A percentile compares a stretch with the other conserved stretches of the same genome.
Conservation (phyloP, 1,140 invertebrate species). For the Melitaea cinxia region DNA sequence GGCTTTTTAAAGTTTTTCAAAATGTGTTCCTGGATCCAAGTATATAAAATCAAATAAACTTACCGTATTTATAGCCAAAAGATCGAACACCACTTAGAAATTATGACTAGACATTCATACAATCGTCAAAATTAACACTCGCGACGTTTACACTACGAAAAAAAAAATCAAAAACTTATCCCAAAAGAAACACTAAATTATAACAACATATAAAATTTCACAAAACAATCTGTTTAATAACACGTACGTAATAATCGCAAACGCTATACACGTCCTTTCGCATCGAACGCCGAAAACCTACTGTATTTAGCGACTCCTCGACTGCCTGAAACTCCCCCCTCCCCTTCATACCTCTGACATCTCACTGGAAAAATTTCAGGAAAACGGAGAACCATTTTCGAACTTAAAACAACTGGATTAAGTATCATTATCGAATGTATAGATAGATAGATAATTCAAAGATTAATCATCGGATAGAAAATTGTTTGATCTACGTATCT, state of each 20-base stretch:
- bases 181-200: background rate
- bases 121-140: no score
- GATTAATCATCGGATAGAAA: slow-evolving; percentile 30
- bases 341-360: slow-evolving; percentile 26
- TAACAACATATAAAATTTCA: no score
- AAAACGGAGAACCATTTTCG: slow-evolving; percentile 4
- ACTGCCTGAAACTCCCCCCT: slow-evolving; percentile 26
- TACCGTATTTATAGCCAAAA: no score
- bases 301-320: slow-evolving; percentile 24
- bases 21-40: no score
- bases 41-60: no score
- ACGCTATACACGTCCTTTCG: slow-evolving; percentile 5
- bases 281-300: slow-evolving; percentile 20
- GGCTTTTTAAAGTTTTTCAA: no score
- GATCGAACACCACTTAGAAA: no score
- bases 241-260: slow-evolving; percentile 11
- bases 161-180: no score
- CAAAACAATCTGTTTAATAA: slow-evolving; percentile 5
- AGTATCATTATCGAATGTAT: slow-evolving; percentile 1
- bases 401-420: slow-evolving; percentile 7
- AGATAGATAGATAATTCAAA: slow-evolving; percentile 17
- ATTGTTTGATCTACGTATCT: slow-evolving; percentile 34
- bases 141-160: no score
- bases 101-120: no score
- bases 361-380: slow-evolving; percentile 36